Base-by-base conservation (phyloP, 2,797 vertebrate genomes). In the Aeoliscus strigatus region DNA sequence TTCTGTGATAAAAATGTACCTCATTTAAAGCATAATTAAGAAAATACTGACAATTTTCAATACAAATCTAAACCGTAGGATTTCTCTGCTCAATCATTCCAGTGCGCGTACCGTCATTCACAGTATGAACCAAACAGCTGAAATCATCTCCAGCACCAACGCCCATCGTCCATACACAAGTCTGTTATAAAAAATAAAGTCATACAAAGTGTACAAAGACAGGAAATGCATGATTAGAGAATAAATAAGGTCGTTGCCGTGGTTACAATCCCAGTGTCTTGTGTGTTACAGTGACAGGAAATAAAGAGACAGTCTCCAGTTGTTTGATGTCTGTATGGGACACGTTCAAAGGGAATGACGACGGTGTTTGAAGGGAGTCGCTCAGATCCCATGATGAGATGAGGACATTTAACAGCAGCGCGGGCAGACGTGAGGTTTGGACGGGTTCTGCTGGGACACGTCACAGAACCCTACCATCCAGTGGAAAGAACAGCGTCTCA, bases 21-120 rank as follows among this genome's bases (percentile, higher is more conserved):
- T 75, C 49, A 66, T 76, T 77, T 82, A 73, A 71, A 79, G 67
- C 58, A 74, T 82, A 35, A 28, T 83, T 90, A 88, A 72, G 86
- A 90, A 90, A 90, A 90, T 90, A 90, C 87, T 88, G 89, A 87
- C 78, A 77, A 74, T 88, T 79, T 83, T 84, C 77, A 85, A 82
- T 87, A 89, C 60, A 90, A 90, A 89, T 88, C 86, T 88, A 89
- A 81, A 87, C 70, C 60, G 77, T 76, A 84, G 56, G 66, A 86
- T 86, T 87, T 80, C 82, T 85, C 82, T 81, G 70, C 75, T 86
- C 17, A 41, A 83, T 85, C 60, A 62, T 69, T 70, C 65, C 8
- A 35, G 32, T 73, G n/a, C n/a, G n/a, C n/a, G n/a, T n/a, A n/a
- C n/a, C n/a, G n/a, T n/a, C n/a, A 84, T 89, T 90, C 87, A 89